A percentile compares a stretch with the other conserved stretches of the same genome.
These are phyloP conservation scores for Leucoraja erinaceus DNA, from an alignment of 2,113 vertebrate genomes.

Conservation along the genomic window DNA sequence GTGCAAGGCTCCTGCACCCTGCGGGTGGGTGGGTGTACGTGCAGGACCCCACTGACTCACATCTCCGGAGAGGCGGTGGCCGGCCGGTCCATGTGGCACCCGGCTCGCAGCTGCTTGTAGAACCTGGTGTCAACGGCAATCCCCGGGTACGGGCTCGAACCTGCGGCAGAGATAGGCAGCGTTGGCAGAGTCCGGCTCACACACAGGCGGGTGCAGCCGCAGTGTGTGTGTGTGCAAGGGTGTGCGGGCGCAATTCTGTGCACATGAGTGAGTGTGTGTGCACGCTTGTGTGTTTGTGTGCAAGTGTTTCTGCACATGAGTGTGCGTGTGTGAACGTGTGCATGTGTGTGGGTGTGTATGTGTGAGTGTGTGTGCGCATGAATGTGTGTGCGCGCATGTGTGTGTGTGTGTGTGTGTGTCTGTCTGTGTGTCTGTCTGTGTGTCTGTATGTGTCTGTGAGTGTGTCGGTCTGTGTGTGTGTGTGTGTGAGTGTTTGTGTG, in stretches of 20 bases:
- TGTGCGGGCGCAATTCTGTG: too few relatives aligned
- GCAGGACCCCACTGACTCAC: constrained; percentile 56
- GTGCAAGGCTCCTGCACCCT: too few relatives aligned
- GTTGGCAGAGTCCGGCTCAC: background rate
- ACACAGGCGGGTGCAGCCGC: too few relatives aligned
- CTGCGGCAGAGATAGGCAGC: constrained; percentile 49
- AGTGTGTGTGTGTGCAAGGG: background rate
- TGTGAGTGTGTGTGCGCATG: too few relatives aligned
- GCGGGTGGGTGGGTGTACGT: too few relatives aligned
- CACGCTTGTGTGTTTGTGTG: too few relatives aligned
- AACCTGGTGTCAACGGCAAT: constrained; percentile 87
- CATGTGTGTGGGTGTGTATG: too few relatives aligned
- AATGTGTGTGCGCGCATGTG: too few relatives aligned
- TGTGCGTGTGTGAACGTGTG: too few relatives aligned
- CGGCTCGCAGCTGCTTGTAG: constrained; percentile 90
- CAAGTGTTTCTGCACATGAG: too few relatives aligned
- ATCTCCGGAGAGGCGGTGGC: constrained; percentile 77
- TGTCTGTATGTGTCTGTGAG: background rate
- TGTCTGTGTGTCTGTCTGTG: too few relatives aligned
- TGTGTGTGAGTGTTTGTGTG: background rate
- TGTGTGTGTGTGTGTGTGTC: background rate
- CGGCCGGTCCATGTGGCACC: constrained; percentile 89
- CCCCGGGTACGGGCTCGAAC: constrained; percentile 86
- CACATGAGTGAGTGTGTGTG: too few relatives aligned
- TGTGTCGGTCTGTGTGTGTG: background rate